Percentiles rank a stretch among this genome's conserved stretches.
phyloP scores from a whole-genome alignment of 2,888 invertebrate genomes.

The Gastrophysa polygoni region DNA sequence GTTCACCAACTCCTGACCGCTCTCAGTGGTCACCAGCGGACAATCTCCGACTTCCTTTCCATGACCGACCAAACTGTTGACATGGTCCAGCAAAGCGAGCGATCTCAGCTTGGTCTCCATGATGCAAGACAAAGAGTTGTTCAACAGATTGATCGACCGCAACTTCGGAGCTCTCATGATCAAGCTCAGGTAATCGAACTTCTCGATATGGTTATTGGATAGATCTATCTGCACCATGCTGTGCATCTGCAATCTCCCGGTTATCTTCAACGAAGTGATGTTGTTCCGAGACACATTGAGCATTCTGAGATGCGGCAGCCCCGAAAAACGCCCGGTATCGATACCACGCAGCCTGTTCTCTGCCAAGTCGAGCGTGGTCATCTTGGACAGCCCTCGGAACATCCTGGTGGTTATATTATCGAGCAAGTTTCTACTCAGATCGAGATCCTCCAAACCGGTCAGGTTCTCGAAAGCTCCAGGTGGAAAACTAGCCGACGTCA shows the following conservation, averaged over 20 bases:
- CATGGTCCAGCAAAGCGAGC: constrained; percentile 43
- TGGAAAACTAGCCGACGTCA: constrained; percentile 41
- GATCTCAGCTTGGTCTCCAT: constrained; percentile 47
- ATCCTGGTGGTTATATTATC: constrained; percentile 42
- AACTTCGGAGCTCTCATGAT: constrained; percentile 46
- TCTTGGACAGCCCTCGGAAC: constrained; percentile 45
- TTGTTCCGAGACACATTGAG: constrained; percentile 49
- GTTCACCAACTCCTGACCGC: constrained; percentile 12
- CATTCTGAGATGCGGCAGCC: constrained; percentile 48
- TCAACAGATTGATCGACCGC: constrained; percentile 42
- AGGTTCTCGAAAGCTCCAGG: constrained; percentile 47
- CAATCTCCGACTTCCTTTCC: constrained; percentile 7
- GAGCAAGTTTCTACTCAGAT: constrained; percentile 46
- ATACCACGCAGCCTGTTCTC: constrained; percentile 48
- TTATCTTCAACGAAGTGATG: constrained; percentile 42
- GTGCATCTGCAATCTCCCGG: constrained; percentile 47
- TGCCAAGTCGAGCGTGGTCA: constrained; percentile 48
- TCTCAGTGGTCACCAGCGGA: constrained; percentile 10
- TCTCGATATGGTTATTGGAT: constrained; percentile 46
- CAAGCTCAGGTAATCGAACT: constrained; percentile 49
- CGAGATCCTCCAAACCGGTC: constrained; percentile 45
- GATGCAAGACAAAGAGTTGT: constrained; percentile 49
- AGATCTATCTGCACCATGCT: constrained; percentile 50
- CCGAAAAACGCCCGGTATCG: constrained; percentile 47
- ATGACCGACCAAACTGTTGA: constrained; percentile 31